Conservation (phyloP, 2,888 invertebrate species). For the Chymomyza procnemis region DNA sequence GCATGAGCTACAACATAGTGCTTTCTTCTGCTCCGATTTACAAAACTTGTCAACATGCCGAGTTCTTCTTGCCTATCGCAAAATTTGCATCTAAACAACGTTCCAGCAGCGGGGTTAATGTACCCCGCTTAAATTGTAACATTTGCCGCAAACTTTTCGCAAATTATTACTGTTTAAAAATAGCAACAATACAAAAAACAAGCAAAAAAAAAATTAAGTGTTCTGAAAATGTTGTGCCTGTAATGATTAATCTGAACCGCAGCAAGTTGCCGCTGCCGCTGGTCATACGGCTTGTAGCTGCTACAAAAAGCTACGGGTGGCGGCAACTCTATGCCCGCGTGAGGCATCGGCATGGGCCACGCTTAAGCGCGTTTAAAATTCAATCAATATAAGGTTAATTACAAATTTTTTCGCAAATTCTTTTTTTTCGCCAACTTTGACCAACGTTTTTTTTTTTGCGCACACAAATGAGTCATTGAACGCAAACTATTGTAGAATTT, state of each 20-base stretch:
- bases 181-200: not conserved
- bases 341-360: slow-evolving; percentile 10
- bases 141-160: not conserved
- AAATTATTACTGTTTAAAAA: not conserved
- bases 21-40: slow-evolving; percentile 56
- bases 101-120: not conserved
- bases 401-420: slow-evolving; percentile 41
- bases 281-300: not conserved
- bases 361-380: slow-evolving; percentile 60
- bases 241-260: not conserved
- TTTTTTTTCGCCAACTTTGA: not conserved
- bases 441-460: not conserved
- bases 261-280: not conserved
- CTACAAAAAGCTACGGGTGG: not conserved
- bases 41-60: slow-evolving; percentile 36
- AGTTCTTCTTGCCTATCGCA: not conserved
- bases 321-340: not conserved
- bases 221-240: not conserved
- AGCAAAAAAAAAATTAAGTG: no score
- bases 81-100: not conserved
- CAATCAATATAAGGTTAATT: slow-evolving; percentile 69
- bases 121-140: not conserved
- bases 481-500: not conserved
- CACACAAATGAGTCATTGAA: not conserved
- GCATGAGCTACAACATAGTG: slow-evolving; percentile 3